Evolutionary conservation across 2,888 invertebrate species (phyloP), one percentile per base, ranked within the genome.

Genomic region (Chrysodeixis includens): DNA sequence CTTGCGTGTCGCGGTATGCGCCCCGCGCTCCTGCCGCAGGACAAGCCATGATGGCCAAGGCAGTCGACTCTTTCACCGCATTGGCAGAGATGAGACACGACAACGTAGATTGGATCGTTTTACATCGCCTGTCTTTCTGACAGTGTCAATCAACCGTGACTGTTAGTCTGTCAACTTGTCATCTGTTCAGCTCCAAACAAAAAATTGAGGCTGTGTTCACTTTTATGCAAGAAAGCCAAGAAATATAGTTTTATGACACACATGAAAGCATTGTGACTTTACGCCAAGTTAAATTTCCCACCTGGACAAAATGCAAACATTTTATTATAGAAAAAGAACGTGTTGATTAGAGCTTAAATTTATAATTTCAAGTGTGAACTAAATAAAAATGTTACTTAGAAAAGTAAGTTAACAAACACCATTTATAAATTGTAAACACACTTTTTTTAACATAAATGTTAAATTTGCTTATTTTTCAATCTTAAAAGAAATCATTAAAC

Each of bases 391-490:
- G 69, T 49, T 76, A 49, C 54, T 58, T 57, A 82, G 71, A 78
- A 81, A 78, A 66, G 83, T 83, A 76, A 78, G 81, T 53, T 16
- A 49, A 16, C 16, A 10, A 53, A 30, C 16, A 14, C 16, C 5
- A 1, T 16, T 44, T 44, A 16, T 26, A 26, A 26, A 26, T 26
- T n/a, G n/a, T n/a, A n/a, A 26, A 26, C 26, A 26, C 26, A 26
- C 6, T 4, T 4, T 2, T 4, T 26, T 26, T 26, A n/a, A 26
- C 26, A 6, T n/a, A n/a, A 16, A 16, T n/a, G 7, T n/a, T 0
- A 44, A 8, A 44, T 16, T 44, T 44, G 14, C 1, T 44, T 8
- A 16, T 16, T 6, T 16, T 6, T 44, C 16, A 44, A 44, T 44
- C 16, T n/a, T 6, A 6, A 1, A 44, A 6, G n/a, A 7, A 16